A percentile compares a stretch with the other conserved stretches of the same genome.
Conservation (phyloP, 1,140 invertebrate species). For the Penaeus japonicus region DNA sequence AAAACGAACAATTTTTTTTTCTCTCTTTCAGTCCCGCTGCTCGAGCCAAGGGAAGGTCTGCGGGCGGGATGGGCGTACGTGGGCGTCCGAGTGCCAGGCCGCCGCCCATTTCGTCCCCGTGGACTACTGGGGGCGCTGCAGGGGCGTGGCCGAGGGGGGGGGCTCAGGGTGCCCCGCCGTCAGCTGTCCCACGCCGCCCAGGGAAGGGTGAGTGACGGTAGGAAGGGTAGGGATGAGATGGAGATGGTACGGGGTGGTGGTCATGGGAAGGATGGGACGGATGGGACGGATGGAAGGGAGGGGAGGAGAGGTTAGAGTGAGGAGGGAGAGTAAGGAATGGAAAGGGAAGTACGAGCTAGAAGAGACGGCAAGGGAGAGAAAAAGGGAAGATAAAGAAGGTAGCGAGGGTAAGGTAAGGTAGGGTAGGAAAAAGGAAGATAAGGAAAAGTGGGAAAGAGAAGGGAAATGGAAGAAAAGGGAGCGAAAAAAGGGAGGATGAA, state of each 20-base stretch:
- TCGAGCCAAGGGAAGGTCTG: conserved; percentile 4
- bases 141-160: conserved; percentile 23
- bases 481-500: neutral
- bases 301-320: too few relatives aligned
- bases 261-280: neutral
- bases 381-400: too few relatives aligned
- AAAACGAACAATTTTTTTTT: neutral
- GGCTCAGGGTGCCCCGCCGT: conserved; percentile 10
- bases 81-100: conserved; percentile 47
- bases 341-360: too few relatives aligned
- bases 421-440: too few relatives aligned
- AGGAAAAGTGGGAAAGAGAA: neutral
- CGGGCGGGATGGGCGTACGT: conserved; percentile 42
- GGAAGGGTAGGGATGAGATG: neutral
- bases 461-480: neutral
- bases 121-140: conserved; percentile 23
- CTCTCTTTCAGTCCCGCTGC: conserved; percentile 15
- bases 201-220: neutral
- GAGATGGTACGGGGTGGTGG: too few relatives aligned
- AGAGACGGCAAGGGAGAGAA: too few relatives aligned
- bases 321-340: too few relatives aligned
- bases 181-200: neutral
- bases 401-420: neutral
- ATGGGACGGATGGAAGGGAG: neutral
- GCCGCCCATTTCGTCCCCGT: conserved; percentile 30